Evolutionary conservation across 2,888 invertebrate genomes (phyloP).

Genomic region (Apocheima hispidaria): DNA sequence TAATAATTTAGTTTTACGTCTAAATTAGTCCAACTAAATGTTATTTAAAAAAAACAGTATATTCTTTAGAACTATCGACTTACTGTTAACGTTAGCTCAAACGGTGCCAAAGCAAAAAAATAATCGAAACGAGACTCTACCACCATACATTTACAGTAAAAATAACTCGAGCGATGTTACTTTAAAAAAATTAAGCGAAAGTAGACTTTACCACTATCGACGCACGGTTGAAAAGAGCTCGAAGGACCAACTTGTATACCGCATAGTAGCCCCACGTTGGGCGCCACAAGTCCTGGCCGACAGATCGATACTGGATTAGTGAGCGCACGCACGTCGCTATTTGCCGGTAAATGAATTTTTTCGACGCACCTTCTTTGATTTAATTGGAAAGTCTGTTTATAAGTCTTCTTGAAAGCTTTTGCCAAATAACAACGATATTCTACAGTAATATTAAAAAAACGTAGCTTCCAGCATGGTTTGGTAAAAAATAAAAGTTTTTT

Average conservation of each 20-base stretch:
- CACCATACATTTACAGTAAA: neutral
- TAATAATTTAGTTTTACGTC: neutral
- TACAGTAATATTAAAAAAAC: neutral
- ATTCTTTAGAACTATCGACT: neutral
- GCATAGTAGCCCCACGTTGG: slow-evolving; percentile 42
- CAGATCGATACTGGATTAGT: slow-evolving; percentile 37
- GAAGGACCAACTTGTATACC: slow-evolving; percentile 21
- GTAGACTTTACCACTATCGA: neutral
- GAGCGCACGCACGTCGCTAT: slow-evolving; percentile 37
- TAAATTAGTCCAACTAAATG: neutral
- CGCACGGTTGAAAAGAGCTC: slow-evolving; percentile 6
- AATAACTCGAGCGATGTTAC: neutral
- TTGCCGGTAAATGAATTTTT: slow-evolving; percentile 23
- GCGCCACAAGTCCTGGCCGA: slow-evolving; percentile 45
- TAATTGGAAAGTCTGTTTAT: slow-evolving; percentile 28
- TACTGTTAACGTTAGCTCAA: neutral
- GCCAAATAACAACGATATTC: neutral
- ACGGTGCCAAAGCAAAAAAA: neutral
- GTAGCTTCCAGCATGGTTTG: neutral
- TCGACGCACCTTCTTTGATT: slow-evolving; percentile 32
- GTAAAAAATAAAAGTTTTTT: neutral
- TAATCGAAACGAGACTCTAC: slow-evolving; percentile 1
- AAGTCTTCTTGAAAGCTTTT: neutral
- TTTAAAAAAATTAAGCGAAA: neutral
- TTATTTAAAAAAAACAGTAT: neutral